These are phyloP conservation scores for Nothocercus julius DNA, from an alignment of 2,113 vertebrate species.

Conservation along the genomic window DNA sequence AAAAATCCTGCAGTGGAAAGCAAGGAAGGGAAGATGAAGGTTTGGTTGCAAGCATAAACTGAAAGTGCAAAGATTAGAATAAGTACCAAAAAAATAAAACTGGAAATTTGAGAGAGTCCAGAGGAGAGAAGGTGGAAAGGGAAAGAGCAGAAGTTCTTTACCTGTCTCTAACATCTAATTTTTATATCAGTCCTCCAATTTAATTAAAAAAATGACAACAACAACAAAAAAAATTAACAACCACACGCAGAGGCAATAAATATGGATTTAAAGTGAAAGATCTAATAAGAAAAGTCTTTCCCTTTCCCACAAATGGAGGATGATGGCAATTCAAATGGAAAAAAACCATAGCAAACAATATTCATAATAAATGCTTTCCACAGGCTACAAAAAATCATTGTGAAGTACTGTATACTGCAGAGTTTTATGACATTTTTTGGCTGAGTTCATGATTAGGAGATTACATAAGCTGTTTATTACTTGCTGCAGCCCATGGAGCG, in stretches of 20 bases:
- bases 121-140: too few species aligned
- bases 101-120: background rate
- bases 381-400: slow-evolving; percentile 61
- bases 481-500: slow-evolving; percentile 61
- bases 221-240: slow-evolving; percentile 32
- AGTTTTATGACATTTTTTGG: slow-evolving; percentile 68
- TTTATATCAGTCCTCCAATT: background rate
- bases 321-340: slow-evolving; percentile 52
- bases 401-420: slow-evolving; percentile 41
- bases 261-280: background rate
- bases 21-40: background rate
- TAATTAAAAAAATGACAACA: background rate
- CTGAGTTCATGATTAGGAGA: slow-evolving; percentile 68
- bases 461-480: slow-evolving; percentile 74
- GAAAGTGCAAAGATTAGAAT: background rate
- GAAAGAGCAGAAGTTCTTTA: background rate
- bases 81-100: background rate
- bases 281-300: slow-evolving; percentile 31
- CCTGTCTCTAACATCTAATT: background rate
- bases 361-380: slow-evolving; percentile 53
- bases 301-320: slow-evolving; percentile 30
- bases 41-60: background rate
- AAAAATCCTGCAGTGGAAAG: background rate
- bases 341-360: slow-evolving; percentile 45
- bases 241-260: slow-evolving; percentile 32